Evolutionary conservation across 23 tunicate species (phyloP).

Genomic region (Oikopleura vanhoeffeni): DNA sequence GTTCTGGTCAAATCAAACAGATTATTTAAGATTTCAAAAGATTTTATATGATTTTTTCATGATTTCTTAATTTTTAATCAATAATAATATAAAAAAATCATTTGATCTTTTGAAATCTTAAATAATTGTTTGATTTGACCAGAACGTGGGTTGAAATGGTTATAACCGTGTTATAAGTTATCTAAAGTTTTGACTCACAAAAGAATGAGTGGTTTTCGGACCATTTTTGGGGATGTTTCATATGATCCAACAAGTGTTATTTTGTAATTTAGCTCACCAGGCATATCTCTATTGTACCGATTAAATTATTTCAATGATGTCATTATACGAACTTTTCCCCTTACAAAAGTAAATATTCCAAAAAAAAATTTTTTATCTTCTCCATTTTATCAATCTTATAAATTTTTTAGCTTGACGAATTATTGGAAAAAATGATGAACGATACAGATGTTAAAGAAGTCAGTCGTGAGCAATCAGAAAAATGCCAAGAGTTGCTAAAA

Average conservation of each 20-base stretch:
- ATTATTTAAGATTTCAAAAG: background rate
- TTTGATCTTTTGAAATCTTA: background rate
- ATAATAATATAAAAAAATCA: no score
- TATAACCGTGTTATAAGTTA: background rate
- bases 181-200: background rate
- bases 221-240: background rate
- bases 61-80: no score
- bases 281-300: no score
- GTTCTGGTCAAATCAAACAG: no score
- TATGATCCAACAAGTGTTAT: no score
- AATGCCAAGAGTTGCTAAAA: background rate
- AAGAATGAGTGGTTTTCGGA: background rate
- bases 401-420: background rate
- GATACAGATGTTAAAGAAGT: conserved; percentile 9
- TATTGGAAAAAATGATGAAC: conserved; percentile 10
- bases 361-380: background rate
- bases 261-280: no score
- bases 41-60: no score
- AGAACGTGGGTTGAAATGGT: no score
- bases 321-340: no score
- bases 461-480: background rate
- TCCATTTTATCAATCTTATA: background rate
- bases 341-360: no score
- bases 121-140: no score
- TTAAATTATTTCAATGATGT: no score